A percentile compares a stretch with the other conserved stretches of the same genome.
Evolutionary conservation across 2,113 vertebrate genomes (phyloP).

Genomic region (Pavo muticus): DNA sequence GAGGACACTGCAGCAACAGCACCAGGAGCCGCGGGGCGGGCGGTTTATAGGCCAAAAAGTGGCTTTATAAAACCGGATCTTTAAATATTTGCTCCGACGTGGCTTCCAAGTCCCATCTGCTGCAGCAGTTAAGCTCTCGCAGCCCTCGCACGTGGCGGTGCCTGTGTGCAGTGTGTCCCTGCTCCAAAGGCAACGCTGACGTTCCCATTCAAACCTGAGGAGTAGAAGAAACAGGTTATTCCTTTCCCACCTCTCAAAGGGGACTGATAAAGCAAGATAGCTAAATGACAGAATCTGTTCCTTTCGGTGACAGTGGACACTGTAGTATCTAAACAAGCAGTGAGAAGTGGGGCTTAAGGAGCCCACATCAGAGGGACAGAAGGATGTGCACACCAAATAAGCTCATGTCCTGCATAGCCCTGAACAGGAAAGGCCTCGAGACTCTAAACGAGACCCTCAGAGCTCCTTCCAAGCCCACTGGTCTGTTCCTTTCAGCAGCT

Average conservation of each 20-base stretch:
- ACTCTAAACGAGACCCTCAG: background rate
- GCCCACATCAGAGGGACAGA: background rate
- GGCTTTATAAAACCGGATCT: constrained; percentile 45
- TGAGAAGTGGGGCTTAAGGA: background rate
- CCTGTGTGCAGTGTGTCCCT: background rate
- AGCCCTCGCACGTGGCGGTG: accelerated
- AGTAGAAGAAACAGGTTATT: background rate
- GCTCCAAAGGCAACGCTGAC: accelerated
- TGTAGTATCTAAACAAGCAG: background rate
- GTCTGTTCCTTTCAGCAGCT: background rate
- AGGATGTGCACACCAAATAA: background rate
- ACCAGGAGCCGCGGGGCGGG: background rate
- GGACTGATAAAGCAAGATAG: background rate
- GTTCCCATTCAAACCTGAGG: background rate
- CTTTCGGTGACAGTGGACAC: background rate
- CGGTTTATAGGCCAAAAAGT: constrained; percentile 34
- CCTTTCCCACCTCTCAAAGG: background rate
- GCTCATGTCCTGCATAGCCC: too few species aligned
- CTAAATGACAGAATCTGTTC: background rate
- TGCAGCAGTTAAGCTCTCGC: background rate
- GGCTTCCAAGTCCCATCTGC: constrained; percentile 16
- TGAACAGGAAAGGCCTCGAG: background rate
- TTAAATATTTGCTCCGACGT: constrained; percentile 65
- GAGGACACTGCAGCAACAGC: background rate
- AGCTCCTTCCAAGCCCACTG: background rate